Conservation (phyloP, 2,888 invertebrate species). For the Nomada goodeniana region DNA sequence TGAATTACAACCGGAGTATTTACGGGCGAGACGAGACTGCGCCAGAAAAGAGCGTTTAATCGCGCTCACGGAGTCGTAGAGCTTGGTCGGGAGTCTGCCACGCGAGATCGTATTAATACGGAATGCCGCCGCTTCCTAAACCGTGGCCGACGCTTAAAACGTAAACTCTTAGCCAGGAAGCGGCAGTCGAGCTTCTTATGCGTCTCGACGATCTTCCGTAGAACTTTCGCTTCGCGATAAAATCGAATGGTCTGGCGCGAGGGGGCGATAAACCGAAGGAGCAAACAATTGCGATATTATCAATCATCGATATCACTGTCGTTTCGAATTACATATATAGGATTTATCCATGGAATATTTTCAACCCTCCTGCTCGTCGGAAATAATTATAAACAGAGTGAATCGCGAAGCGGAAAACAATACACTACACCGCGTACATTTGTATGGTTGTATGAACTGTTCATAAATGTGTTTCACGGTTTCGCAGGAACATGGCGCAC, state of each 20-base stretch:
- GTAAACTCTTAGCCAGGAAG: slow-evolving; percentile 23
- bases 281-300: not conserved
- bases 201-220: not conserved
- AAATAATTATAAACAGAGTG: slow-evolving; percentile 9
- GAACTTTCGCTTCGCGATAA: not conserved
- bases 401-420: slow-evolving; percentile 5
- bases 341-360: too few species aligned
- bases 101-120: slow-evolving; percentile 63
- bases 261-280: not conserved
- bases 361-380: not conserved
- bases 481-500: not conserved
- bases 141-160: slow-evolving; percentile 46
- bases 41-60: slow-evolving; percentile 59
- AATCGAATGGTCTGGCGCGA: not conserved
- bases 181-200: not conserved
- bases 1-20: slow-evolving; percentile 59
- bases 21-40: slow-evolving; percentile 52
- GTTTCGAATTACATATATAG: too few species aligned
- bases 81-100: slow-evolving; percentile 34
- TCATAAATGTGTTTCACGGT: not conserved
- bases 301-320: too few species aligned
- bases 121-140: slow-evolving; percentile 62
- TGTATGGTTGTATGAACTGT: not conserved
- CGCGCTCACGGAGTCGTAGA: slow-evolving; percentile 62
- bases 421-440: slow-evolving; percentile 26